phyloP scores from a whole-genome alignment of 1,140 invertebrate species.

The Mylabris phalerata region DNA sequence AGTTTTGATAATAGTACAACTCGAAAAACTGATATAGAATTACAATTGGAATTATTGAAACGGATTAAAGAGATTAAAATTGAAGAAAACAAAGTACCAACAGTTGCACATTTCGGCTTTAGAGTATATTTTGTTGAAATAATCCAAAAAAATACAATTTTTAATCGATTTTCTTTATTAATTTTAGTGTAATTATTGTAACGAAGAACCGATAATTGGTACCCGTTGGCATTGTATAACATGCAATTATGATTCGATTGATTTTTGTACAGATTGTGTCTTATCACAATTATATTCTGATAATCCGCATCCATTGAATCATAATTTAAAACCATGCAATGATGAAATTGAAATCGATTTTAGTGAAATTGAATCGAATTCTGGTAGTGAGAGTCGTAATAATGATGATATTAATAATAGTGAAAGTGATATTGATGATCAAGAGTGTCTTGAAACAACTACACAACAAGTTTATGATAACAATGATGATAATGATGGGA shows the following conservation, averaged over 20 bases:
- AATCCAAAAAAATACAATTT: not conserved
- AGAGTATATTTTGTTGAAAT: conserved; percentile 43
- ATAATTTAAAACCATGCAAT: conserved; percentile 26
- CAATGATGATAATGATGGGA: not conserved
- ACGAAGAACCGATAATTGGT: conserved; percentile 58
- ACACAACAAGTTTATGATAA: conserved; percentile 1
- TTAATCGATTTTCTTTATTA: conserved; percentile 6
- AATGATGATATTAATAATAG: conserved; percentile 9
- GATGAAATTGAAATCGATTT: conserved; percentile 3
- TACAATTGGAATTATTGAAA: conserved; percentile 37
- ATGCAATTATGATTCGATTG: conserved; percentile 37
- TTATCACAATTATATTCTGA: conserved; percentile 38
- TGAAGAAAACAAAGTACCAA: conserved; percentile 21
- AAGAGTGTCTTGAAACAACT: conserved; percentile 1
- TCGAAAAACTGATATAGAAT: conserved; percentile 27
- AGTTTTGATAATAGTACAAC: not conserved
- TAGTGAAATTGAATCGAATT: conserved; percentile 17
- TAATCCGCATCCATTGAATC: conserved; percentile 35
- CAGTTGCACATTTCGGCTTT: conserved; percentile 44
- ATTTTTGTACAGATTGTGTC: conserved; percentile 43
- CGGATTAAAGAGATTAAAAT: conserved; percentile 36
- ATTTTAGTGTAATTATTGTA: conserved; percentile 60
- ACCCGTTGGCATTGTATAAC: conserved; percentile 63
- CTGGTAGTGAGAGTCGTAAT: conserved; percentile 9
- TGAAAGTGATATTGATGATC: conserved; percentile 15